Base-by-base conservation (phyloP, 2,113 vertebrate genomes). In the Colaptes auratus region DNA sequence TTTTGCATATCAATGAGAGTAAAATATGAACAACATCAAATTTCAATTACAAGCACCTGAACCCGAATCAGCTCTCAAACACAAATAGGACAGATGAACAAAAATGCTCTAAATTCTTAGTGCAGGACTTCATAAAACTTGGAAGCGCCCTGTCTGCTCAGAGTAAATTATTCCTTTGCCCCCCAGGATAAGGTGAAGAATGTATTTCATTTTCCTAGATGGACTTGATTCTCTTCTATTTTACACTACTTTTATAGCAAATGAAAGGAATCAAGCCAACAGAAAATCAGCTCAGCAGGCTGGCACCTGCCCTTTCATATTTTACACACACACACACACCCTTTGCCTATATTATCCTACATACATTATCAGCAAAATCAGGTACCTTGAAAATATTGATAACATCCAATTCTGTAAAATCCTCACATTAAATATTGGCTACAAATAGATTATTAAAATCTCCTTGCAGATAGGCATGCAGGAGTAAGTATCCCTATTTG, bases 1-100 rank as follows among this genome's bases (percentile, higher is more conserved):
- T 71, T 96, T 93, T 89, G 86, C 90, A 94, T 95, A 86, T 80
- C 88, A 94, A 94, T 4, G 1, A 78, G 80, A 94, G 93, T 95
- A 78, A 93, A 96, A 93, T 61, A 73, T 28, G 75, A 95, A 79
- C 55, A 90, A 12, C 65, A 78, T 92, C 80, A 78, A 86, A 86
- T 96, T 94, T 92, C 89, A 92, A 78, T 86, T 84, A 82, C 75
- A 91, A 70, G 83, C 63, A 86, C 42, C 64, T 10, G 80, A 69
- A 87, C 80, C 88, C 67, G 88, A 88, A 94, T 59, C 64, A 87
- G 31, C 59, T 92, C 70, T 61, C 64, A 64, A 64, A 91, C 70
- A 88, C 42, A 93, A 86, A 33, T 7, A 50, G 27, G 39, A 46
- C 4, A 83, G 65, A 83, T 13, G n/a, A 94, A 70, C 65, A 90